A percentile compares a stretch with the other conserved stretches of the same genome.
phyloP scores from a whole-genome alignment of 2,888 invertebrate genomes.

The Eupithecia tripunctaria region DNA sequence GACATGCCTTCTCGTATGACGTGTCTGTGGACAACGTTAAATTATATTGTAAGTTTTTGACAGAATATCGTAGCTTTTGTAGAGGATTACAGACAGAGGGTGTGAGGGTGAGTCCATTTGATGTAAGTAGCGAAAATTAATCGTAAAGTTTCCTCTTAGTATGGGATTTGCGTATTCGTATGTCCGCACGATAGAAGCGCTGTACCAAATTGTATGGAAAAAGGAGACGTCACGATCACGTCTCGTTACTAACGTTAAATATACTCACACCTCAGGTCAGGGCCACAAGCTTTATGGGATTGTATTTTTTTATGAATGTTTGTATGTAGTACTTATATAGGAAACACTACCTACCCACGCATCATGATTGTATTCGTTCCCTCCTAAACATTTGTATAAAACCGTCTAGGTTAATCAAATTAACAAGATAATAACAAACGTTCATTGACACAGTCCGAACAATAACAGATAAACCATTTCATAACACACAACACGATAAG shows the following conservation, averaged over 20 bases:
- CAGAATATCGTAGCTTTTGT: conserved; percentile 14
- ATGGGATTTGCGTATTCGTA: too few relatives aligned
- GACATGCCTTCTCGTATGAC: conserved; percentile 95
- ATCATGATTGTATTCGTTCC: neutral
- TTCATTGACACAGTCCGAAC: conserved; percentile 18
- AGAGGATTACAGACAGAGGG: too few relatives aligned
- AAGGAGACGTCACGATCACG: too few relatives aligned
- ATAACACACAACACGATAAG: conserved; percentile 17
- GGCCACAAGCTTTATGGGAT: neutral
- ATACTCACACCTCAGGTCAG: neutral
- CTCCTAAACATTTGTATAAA: neutral
- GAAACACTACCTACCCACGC: neutral
- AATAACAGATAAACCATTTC: conserved; percentile 16
- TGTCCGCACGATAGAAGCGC: too few relatives aligned
- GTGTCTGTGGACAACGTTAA: conserved; percentile 87
- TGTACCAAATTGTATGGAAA: too few relatives aligned
- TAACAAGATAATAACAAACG: conserved; percentile 3
- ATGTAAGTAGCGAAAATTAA: too few relatives aligned
- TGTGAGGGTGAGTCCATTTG: too few relatives aligned
- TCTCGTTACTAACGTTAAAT: too few relatives aligned
- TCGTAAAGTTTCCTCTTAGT: too few relatives aligned
- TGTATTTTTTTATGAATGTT: neutral
- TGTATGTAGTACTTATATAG: neutral
- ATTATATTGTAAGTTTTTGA: neutral
- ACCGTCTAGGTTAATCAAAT: neutral